Percentiles rank a stretch among this genome's conserved stretches.
Conservation (phyloP, 2,113 vertebrate genomes). For the Myotis brandtii region DNA sequence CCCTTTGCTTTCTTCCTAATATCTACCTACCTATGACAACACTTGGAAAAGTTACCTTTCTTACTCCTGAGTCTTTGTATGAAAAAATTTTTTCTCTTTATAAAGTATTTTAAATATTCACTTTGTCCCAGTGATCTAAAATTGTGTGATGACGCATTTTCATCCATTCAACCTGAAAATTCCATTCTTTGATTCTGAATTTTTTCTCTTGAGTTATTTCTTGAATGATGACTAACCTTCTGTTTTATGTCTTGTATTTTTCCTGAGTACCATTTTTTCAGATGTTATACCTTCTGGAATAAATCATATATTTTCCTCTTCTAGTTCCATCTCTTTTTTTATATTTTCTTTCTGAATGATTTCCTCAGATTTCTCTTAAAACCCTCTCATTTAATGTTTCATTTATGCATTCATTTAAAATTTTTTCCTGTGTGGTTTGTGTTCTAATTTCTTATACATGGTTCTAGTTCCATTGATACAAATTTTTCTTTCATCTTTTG, state of each 20-base stretch:
- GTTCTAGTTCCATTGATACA: neutral
- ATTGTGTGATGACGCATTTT: neutral
- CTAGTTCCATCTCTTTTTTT: neutral
- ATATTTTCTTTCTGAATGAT: neutral
- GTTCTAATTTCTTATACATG: neutral
- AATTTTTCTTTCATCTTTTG: neutral
- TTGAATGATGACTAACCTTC: neutral
- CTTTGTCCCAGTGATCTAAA: neutral
- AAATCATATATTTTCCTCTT: neutral
- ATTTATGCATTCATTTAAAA: neutral
- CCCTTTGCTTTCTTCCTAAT: neutral
- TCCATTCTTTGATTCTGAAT: neutral
- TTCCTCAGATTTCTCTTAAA: constrained; percentile 27
- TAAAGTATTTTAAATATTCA: neutral
- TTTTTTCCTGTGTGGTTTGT: neutral
- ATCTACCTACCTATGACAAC: neutral
- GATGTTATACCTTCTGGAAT: neutral
- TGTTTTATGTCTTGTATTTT: neutral
- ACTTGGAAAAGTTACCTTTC: neutral
- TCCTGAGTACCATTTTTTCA: neutral
- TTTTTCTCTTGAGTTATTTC: neutral
- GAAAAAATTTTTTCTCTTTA: neutral
- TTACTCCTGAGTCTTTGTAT: neutral
- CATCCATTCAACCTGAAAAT: neutral
- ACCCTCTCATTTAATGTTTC: neutral